phyloP scores from a whole-genome alignment of 2,797 vertebrate genomes.

The Diplodus sargus region DNA sequence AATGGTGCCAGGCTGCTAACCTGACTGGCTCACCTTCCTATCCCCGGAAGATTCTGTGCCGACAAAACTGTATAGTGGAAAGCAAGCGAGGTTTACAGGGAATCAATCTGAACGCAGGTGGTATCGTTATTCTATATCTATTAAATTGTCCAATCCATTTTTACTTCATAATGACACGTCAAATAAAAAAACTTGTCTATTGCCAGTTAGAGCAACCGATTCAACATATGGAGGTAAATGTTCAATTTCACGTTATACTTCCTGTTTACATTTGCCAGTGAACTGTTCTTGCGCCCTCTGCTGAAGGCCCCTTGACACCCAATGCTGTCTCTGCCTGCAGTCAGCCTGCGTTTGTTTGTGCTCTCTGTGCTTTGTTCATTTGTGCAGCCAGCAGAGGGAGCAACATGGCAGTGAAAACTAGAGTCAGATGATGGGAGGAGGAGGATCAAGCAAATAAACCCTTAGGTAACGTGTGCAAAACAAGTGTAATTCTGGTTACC shows the following conservation, averaged over 20 bases:
- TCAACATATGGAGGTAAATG: conserved; percentile 33
- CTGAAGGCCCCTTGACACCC: conserved; percentile 30
- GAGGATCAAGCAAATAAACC: conserved; percentile 70
- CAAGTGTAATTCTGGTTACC: conserved; percentile 75
- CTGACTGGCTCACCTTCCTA: too few relatives aligned
- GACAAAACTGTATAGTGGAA: too few relatives aligned
- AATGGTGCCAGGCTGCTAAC: too few relatives aligned
- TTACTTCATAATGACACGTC: too few relatives aligned
- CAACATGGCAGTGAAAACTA: conserved; percentile 77
- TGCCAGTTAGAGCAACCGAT: background rate
- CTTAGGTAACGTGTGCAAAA: conserved; percentile 80
- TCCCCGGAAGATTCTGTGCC: too few relatives aligned
- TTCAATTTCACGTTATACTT: conserved; percentile 52
- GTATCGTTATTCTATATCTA: too few relatives aligned
- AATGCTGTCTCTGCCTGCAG: background rate
- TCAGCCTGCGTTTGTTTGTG: background rate
- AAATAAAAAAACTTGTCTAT: too few relatives aligned
- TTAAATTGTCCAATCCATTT: too few relatives aligned
- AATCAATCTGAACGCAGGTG: too few relatives aligned
- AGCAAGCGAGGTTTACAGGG: too few relatives aligned
- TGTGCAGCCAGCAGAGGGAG: conserved; percentile 76
- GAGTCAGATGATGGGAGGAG: conserved; percentile 76
- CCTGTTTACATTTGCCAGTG: conserved; percentile 65
- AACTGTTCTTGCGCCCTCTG: conserved; percentile 60
- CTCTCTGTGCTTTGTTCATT: conserved; percentile 10